Evolutionary conservation across 2,888 invertebrate genomes (phyloP).

Genomic region (Amaurobius ferox): DNA sequence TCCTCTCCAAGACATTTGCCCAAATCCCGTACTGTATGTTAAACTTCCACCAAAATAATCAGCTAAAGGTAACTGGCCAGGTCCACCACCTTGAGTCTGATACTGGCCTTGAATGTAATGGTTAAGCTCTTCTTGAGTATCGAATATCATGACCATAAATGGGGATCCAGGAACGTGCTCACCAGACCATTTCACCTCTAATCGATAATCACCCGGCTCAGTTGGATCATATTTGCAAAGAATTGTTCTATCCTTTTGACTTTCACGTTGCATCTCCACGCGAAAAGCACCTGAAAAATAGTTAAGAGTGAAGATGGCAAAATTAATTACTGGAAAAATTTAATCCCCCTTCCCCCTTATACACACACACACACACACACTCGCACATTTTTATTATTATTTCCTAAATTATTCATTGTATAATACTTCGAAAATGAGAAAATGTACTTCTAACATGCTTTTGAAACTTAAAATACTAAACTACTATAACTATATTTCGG

Average conservation of each 20-base stretch:
- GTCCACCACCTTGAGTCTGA: slow-evolving; percentile 40
- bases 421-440: no score
- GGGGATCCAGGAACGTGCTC: slow-evolving; percentile 98
- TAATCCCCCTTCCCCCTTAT: no score
- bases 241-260: slow-evolving; percentile 97
- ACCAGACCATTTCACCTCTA: slow-evolving; percentile 98
- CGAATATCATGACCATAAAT: slow-evolving; percentile 99
- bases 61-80: slow-evolving; percentile 44
- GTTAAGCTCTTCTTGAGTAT: slow-evolving; percentile 95
- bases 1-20: slow-evolving; percentile 81
- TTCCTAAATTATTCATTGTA: no score
- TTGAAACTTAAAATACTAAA: no score
- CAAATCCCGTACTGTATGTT: slow-evolving; percentile 79
- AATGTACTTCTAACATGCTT: no score
- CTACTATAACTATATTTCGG: no score
- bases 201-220: slow-evolving; percentile 98
- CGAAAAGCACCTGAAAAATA: slow-evolving; percentile 89
- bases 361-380: no score
- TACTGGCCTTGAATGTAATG: slow-evolving; percentile 78
- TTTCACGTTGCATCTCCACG: slow-evolving; percentile 99
- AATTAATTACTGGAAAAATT: no score
- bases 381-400: no score
- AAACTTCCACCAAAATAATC: slow-evolving; percentile 73
- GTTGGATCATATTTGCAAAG: slow-evolving; percentile 99
- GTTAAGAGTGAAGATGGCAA: no score